These are phyloP conservation scores for Drosophila arawakana DNA, from an alignment of 1,140 invertebrate genomes.

Conservation along the genomic window DNA sequence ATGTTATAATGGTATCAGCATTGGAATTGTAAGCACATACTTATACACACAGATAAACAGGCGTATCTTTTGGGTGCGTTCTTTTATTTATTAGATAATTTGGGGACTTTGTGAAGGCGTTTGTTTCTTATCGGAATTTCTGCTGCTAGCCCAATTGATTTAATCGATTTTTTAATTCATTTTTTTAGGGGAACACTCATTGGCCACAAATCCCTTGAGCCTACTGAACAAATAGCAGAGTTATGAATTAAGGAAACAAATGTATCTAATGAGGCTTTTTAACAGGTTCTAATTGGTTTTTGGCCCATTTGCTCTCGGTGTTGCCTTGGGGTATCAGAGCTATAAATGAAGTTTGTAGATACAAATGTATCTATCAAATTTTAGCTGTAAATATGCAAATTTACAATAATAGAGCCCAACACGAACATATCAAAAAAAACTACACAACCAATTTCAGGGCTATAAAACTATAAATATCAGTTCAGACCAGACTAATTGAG, in stretches of 20 bases:
- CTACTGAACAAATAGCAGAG: neutral
- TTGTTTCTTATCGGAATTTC: constrained; percentile 33
- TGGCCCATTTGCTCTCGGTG: too few species aligned
- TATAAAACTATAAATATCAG: neutral
- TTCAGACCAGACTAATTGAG: constrained; percentile 3
- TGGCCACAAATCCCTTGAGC: neutral
- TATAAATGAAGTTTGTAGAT: too few species aligned
- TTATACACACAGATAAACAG: neutral
- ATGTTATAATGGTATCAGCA: neutral
- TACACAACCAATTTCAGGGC: too few species aligned
- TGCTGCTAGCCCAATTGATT: neutral
- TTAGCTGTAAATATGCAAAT: too few species aligned
- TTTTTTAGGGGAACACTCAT: neutral
- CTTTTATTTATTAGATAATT: neutral
- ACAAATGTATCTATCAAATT: too few species aligned
- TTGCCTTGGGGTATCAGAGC: too few species aligned
- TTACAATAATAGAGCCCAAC: too few species aligned
- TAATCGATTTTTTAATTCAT: constrained; percentile 10
- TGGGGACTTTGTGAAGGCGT: constrained; percentile 34
- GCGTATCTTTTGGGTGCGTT: constrained; percentile 13
- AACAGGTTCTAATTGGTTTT: too few species aligned
- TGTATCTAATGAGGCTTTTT: too few species aligned
- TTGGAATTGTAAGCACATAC: neutral
- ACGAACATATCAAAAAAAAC: too few species aligned
- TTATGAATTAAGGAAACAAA: too few species aligned